These are phyloP conservation scores for Antennarius maculatus DNA, from an alignment of 2,797 vertebrate species.

Conservation along the genomic window DNA sequence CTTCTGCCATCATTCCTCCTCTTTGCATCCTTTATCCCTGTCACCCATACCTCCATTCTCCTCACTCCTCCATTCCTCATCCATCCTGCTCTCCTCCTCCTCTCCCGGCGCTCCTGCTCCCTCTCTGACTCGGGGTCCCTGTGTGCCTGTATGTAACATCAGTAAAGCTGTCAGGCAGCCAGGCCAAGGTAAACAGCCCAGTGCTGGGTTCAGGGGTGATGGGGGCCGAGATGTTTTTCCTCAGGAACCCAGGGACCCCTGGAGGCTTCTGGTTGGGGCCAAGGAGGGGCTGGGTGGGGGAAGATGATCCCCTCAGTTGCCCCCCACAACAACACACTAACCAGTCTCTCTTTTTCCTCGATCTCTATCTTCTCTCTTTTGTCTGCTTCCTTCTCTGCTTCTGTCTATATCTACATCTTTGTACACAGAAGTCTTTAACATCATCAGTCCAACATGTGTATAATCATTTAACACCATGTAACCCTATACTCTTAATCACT, in stretches of 20 bases:
- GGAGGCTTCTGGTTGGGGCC: constrained; percentile 83
- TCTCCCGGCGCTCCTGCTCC: constrained; percentile 57
- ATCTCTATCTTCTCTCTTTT: constrained; percentile 42
- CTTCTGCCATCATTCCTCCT: constrained; percentile 51
- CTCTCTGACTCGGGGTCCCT: constrained; percentile 85
- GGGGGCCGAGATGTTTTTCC: constrained; percentile 95
- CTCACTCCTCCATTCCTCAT: constrained; percentile 50
- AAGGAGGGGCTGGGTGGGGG: constrained; percentile 81
- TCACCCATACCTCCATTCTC: constrained; percentile 43
- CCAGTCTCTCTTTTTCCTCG: constrained; percentile 52
- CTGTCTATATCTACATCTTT: constrained; percentile 83
- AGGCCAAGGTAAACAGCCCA: constrained; percentile 99
- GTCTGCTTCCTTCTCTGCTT: constrained; percentile 54
- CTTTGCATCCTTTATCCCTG: constrained; percentile 28
- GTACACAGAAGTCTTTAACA: constrained; percentile 84
- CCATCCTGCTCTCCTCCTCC: constrained; percentile 54
- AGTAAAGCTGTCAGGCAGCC: constrained; percentile 98
- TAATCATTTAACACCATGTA: constrained; percentile 72
- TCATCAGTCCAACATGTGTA: constrained; percentile 85
- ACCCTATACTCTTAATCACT: constrained; percentile 49
- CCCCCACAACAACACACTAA: constrained; percentile 71
- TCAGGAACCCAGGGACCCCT: constrained; percentile 92
- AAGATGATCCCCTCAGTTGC: constrained; percentile 82
- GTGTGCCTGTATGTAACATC: constrained; percentile 99
- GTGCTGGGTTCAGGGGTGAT: constrained; percentile 98